Percentiles rank a stretch among this genome's conserved stretches.
Conservation (phyloP, 1,140 invertebrate species). For the Drosophila grimshawi region DNA sequence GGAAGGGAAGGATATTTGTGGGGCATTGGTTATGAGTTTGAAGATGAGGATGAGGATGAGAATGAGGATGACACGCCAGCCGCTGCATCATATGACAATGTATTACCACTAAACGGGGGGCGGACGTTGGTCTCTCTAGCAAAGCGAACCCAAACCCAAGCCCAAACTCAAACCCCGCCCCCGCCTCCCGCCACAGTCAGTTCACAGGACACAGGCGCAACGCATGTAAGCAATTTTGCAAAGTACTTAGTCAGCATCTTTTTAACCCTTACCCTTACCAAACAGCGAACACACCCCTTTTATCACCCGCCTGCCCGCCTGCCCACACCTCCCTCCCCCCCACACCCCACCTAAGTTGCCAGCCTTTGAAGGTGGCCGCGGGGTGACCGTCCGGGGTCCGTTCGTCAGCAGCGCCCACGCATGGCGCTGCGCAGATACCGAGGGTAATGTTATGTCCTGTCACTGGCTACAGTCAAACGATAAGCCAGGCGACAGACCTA, state of each 20-base stretch:
- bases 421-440: constrained; percentile 70
- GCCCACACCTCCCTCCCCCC: neutral
- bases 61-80: constrained; percentile 30
- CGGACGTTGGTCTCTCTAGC: constrained; percentile 10
- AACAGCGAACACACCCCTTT: neutral
- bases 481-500: constrained; percentile 49
- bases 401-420: constrained; percentile 63
- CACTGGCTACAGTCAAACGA: constrained; percentile 72
- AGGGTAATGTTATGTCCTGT: constrained; percentile 81
- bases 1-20: neutral
- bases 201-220: constrained; percentile 49
- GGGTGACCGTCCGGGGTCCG: constrained; percentile 53
- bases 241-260: constrained; percentile 82
- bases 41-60: neutral
- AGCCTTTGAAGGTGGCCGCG: constrained; percentile 45
- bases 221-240: constrained; percentile 79
- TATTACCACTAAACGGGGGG: constrained; percentile 65
- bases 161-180: neutral
- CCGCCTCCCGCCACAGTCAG: neutral
- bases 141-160: neutral
- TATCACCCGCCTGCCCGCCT: neutral
- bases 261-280: constrained; percentile 53
- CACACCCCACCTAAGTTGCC: constrained; percentile 3
- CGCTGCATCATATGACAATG: constrained; percentile 67
- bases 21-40: constrained; percentile 20